Conservation (phyloP, 2,113 vertebrate species). For the Nestor notabilis region DNA sequence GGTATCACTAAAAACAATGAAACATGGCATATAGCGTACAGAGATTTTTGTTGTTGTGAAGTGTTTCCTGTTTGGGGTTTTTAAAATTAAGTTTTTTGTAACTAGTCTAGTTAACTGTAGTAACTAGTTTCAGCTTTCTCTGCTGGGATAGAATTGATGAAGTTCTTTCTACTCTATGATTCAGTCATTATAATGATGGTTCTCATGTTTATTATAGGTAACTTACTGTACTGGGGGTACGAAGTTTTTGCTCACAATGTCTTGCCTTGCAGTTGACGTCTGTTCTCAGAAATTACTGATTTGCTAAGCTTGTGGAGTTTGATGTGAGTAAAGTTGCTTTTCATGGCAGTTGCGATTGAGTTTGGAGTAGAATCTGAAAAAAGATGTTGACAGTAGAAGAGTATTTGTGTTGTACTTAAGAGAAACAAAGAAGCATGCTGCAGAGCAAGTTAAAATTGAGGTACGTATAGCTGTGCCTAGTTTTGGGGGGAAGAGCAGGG, state of each 20-base stretch:
- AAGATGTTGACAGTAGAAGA: background rate
- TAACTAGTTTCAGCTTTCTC: background rate
- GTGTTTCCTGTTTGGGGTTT: background rate
- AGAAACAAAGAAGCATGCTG: background rate
- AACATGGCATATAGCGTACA: rapidly evolving
- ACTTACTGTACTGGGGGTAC: background rate
- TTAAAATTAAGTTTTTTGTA: background rate
- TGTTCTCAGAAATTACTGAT: background rate
- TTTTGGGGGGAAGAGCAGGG: background rate
- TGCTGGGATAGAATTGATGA: background rate
- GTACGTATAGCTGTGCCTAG: background rate
- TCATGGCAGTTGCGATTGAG: background rate
- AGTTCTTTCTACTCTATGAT: background rate
- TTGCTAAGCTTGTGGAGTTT: background rate
- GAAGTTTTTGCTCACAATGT: background rate
- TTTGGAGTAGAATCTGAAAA: background rate
- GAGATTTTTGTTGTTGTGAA: background rate
- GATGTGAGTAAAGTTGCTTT: background rate
- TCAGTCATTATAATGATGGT: background rate
- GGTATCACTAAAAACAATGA: background rate
- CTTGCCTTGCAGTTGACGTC: background rate
- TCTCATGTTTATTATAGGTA: background rate
- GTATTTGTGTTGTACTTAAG: background rate
- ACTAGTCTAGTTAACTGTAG: background rate
- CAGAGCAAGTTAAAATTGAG: background rate